Conservation (phyloP, 2,797 vertebrate genomes). For the Cetoscarus ocellatus region DNA sequence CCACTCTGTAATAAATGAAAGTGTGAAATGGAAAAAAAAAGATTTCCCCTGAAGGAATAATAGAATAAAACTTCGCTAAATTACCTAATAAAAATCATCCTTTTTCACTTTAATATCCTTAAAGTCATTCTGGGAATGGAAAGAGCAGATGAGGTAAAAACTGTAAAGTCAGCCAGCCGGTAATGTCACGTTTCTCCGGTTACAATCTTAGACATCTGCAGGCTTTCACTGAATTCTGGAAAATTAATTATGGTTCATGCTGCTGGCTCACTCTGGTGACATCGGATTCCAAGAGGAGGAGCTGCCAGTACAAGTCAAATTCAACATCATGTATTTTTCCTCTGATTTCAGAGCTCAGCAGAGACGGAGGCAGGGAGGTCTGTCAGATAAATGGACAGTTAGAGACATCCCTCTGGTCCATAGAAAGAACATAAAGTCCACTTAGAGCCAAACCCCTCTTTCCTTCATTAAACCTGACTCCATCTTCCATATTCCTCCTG, state of each 20-base stretch:
- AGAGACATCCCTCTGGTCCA: neutral
- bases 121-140: neutral
- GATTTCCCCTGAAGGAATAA: conserved; percentile 3
- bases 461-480: conserved; percentile 14
- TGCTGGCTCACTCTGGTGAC: neutral
- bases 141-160: neutral
- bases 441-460: neutral
- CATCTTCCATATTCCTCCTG: neutral
- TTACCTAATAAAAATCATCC: conserved; percentile 12
- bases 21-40: neutral
- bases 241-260: neutral
- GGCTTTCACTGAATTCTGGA: neutral
- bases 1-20: neutral
- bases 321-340: neutral
- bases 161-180: neutral
- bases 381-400: conserved; percentile 14
- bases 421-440: conserved; percentile 1
- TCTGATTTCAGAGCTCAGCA: neutral
- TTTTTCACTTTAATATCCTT: conserved; percentile 8
- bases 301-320: conserved; percentile 5
- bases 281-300: neutral
- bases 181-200: neutral
- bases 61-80: conserved; percentile 13
- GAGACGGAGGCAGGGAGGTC: conserved; percentile 1
- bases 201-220: neutral